Percentiles rank a stretch among this genome's conserved stretches.
Conservation (phyloP, 2,797 vertebrate species). For the Molossus alvarezi region DNA sequence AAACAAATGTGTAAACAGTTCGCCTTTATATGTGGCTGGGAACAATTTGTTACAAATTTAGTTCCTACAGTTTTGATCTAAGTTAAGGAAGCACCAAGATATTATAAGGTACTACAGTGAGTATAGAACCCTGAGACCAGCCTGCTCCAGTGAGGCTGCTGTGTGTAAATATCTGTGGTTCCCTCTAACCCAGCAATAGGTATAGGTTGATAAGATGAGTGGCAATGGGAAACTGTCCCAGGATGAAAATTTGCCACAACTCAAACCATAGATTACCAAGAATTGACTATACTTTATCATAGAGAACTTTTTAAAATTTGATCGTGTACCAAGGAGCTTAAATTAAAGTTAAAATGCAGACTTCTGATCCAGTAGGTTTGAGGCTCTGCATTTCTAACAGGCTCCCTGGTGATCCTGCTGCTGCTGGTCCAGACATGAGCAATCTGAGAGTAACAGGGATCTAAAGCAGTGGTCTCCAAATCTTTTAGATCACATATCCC, state of each 20-base stretch:
- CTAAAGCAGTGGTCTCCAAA: background rate
- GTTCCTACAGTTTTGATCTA: background rate
- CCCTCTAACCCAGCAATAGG: background rate
- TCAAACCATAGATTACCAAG: background rate
- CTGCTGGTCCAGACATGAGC: background rate
- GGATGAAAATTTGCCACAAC: background rate
- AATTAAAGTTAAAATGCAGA: background rate
- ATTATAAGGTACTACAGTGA: background rate
- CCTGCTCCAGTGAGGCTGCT: background rate
- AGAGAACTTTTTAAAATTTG: background rate
- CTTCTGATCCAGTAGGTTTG: background rate
- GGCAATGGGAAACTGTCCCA: background rate
- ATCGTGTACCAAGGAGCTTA: background rate
- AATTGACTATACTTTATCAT: background rate
- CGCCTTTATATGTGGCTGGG: conserved; percentile 6
- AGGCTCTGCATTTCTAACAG: background rate
- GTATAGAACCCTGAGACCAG: background rate
- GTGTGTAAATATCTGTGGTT: background rate
- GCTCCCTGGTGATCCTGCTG: background rate
- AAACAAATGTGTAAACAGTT: conserved; percentile 29
- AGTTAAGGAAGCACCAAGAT: background rate
- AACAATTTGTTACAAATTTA: conserved; percentile 2
- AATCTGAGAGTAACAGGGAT: background rate
- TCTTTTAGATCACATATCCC: background rate
- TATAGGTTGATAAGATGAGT: background rate